phyloP scores from a whole-genome alignment of 2,797 vertebrate species.

The Parauchenoglanis ngamensis region DNA sequence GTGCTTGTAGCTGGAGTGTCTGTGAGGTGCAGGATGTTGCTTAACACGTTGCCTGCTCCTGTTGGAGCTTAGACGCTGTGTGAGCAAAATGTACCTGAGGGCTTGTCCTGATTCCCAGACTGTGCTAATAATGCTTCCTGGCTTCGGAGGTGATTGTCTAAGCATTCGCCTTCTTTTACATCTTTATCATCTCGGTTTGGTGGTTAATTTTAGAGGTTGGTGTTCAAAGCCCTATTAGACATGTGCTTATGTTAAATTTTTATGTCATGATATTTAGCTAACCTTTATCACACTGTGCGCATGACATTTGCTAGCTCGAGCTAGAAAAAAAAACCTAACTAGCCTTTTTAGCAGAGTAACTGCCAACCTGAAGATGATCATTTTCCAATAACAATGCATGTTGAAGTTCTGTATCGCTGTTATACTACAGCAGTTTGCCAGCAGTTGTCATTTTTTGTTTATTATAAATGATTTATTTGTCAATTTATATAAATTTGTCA shows the following conservation, averaged over 20 bases:
- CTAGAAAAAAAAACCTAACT: neutral
- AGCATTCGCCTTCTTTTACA: neutral
- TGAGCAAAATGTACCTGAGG: slow-evolving; percentile 9
- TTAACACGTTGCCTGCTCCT: slow-evolving; percentile 24
- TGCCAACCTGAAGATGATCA: neutral
- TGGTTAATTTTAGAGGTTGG: neutral
- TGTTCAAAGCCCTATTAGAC: neutral
- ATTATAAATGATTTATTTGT: too few relatives aligned
- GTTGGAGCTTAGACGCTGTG: neutral
- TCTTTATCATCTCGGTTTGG: neutral
- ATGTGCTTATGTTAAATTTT: neutral
- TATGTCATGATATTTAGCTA: slow-evolving; percentile 23
- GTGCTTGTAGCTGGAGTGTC: slow-evolving; percentile 9
- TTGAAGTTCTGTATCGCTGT: neutral
- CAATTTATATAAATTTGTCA: neutral
- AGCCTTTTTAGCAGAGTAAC: neutral
- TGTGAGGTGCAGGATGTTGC: neutral
- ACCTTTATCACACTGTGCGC: slow-evolving; percentile 31
- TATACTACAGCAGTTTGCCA: neutral
- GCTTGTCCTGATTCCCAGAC: neutral
- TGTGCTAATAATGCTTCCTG: neutral
- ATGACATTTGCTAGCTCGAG: slow-evolving; percentile 22
- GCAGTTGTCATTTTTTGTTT: neutral
- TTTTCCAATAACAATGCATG: neutral
- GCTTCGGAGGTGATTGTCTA: neutral